Evolutionary conservation across 2,797 vertebrate genomes (phyloP).

Genomic region (Leuciscus waleckii): DNA sequence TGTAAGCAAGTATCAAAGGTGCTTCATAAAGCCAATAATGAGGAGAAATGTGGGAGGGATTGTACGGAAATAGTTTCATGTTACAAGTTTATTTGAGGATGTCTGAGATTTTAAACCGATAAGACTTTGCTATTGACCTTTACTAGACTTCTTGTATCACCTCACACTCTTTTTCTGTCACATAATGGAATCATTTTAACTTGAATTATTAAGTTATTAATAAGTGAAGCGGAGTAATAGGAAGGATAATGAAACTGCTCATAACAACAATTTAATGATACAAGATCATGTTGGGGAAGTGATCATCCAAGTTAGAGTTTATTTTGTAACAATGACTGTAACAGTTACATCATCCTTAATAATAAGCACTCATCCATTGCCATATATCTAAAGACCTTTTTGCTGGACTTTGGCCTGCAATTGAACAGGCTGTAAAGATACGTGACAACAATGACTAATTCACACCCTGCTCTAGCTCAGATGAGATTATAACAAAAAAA

Average conservation of each 20-base stretch:
- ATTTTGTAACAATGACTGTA: neutral
- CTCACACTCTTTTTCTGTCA: neutral
- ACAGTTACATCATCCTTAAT: neutral
- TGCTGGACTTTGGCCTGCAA: slow-evolving; percentile 15
- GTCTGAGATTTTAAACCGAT: neutral
- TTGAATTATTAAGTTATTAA: neutral
- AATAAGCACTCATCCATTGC: neutral
- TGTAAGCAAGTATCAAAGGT: slow-evolving; percentile 25
- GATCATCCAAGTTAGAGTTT: neutral
- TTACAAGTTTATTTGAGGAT: neutral
- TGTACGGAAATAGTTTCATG: neutral
- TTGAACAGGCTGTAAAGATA: neutral
- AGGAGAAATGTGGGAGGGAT: neutral
- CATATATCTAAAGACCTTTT: neutral
- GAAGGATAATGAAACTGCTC: neutral
- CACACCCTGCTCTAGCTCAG: neutral
- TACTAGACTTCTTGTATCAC: neutral
- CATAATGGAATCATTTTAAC: neutral
- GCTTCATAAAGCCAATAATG: neutral
- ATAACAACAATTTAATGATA: neutral
- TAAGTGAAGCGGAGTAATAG: too few species aligned
- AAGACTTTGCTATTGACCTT: neutral
- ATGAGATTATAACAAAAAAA: neutral
- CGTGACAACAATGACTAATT: neutral
- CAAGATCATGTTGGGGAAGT: neutral